Evolutionary conservation across 2,888 invertebrate species (phyloP).

Genomic region (Polydrusus tereticollis): DNA sequence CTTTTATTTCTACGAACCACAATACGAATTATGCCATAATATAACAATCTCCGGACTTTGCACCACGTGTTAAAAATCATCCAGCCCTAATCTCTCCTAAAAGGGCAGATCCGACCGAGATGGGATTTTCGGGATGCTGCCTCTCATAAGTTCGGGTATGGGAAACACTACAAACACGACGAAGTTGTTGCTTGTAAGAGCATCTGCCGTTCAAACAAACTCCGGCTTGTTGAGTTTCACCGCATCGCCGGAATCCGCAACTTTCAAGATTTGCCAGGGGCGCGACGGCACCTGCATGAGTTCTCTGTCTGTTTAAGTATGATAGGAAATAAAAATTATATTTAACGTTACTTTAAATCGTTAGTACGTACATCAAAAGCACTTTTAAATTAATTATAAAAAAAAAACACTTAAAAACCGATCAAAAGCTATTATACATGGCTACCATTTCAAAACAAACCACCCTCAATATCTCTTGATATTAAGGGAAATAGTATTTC

Average conservation of each 20-base stretch:
- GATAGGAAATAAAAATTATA: no score
- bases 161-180: slow-evolving; percentile 54
- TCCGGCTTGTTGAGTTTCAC: slow-evolving; percentile 53
- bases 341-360: no score
- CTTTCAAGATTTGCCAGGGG: slow-evolving; percentile 47
- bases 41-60: no score
- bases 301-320: slow-evolving; percentile 13
- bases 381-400: no score
- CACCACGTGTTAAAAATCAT: slow-evolving; percentile 30
- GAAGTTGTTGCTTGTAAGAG: slow-evolving; percentile 54
- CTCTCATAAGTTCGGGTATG: slow-evolving; percentile 48
- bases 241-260: slow-evolving; percentile 48
- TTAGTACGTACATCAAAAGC: no score
- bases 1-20: no score
- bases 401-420: no score
- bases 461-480: no score
- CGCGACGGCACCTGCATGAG: slow-evolving; percentile 21
- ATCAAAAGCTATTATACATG: no score
- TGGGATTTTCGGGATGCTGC: slow-evolving; percentile 45
- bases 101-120: slow-evolving; percentile 41
- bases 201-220: slow-evolving; percentile 58
- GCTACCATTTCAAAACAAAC: no score
- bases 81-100: slow-evolving; percentile 22
- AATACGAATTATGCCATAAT: no score
- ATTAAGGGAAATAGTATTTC: no score